A percentile compares a stretch with the other conserved stretches of the same genome.
Evolutionary conservation across 2,888 invertebrate species (phyloP).

Genomic region (Lochmaea crataegi): DNA sequence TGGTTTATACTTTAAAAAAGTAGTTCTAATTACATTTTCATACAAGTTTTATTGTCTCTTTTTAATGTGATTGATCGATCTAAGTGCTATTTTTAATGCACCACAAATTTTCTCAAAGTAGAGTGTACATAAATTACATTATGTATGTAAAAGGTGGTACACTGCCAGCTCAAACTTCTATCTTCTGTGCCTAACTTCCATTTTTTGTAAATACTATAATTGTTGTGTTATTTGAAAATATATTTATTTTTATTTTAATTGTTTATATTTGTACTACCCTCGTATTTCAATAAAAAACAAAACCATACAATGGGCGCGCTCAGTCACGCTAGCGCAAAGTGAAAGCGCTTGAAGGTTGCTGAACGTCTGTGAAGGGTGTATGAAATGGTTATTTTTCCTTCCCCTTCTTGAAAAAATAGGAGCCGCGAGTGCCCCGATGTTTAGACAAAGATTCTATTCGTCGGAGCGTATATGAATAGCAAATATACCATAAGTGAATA

Average conservation of each 20-base stretch:
- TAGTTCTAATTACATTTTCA: too few relatives aligned
- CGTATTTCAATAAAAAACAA: background rate
- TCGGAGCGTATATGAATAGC: too few relatives aligned
- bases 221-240: conserved; percentile 19
- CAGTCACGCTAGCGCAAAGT: too few relatives aligned
- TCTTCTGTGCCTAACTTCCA: conserved; percentile 13
- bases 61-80: background rate
- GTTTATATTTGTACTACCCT: background rate
- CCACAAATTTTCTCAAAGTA: background rate
- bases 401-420: too few relatives aligned
- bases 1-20: background rate
- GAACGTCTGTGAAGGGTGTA: too few relatives aligned
- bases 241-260: conserved; percentile 19
- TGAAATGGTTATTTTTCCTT: too few relatives aligned
- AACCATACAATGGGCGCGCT: too few relatives aligned
- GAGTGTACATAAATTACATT: background rate
- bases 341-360: too few relatives aligned
- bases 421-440: too few relatives aligned
- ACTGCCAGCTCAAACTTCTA: conserved; percentile 25
- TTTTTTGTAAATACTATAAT: conserved; percentile 24
- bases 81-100: background rate
- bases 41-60: background rate
- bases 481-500: too few relatives aligned
- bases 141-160: conserved; percentile 12
- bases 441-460: too few relatives aligned